Base-by-base conservation (phyloP, 2,797 vertebrate species). In the Typhlichthys eigenmanni region DNA sequence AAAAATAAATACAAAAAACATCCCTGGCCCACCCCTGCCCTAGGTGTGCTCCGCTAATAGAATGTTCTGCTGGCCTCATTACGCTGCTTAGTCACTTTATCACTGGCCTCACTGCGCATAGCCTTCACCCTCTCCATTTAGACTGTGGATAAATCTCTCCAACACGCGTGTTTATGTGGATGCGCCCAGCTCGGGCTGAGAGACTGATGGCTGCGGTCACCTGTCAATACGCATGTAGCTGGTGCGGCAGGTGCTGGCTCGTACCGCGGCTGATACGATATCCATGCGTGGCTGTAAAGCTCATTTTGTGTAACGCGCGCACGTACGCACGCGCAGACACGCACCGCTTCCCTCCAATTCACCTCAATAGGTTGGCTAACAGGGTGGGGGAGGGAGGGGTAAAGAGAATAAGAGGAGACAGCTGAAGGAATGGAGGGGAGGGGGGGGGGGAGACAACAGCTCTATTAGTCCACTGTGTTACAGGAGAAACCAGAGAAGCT, bases 101-200 rank as follows among this genome's bases (percentile, higher is more conserved):
- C 93, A 92, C 93, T 93, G 90, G 13, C 86, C 52, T 76, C 87
- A 91, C 43, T 16, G 34, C 13, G 9, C 93, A 92, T 92, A 93
- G 47, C 57, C 12, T 55, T 55, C 53, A 32, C 53, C 90, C 75
- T 87, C 83, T 83, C 91, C 92, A 92, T 93, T 92, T 90, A 87
- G 77, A n/a, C 58, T 85, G 90, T 90, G 91, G 88, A 93, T 92
- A 94, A 93, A 94, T 92, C 13, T 14, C 87, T 92, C 91, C 92
- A 88, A 93, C 92, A 94, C 93, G 93, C 93, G 93, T 94, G 93
- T 94, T 93, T 94, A 93, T 19, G 16, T 13, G 10, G 46, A n/a
- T 16, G 8, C 38, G 9, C 38, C 38, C 38, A 43, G 38, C 38
- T 43, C 47, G 16, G 17, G 38, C 47, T 43, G 47, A 14, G 2